phyloP scores from a whole-genome alignment of 2,797 vertebrate genomes.

The Harpagifer antarcticus region DNA sequence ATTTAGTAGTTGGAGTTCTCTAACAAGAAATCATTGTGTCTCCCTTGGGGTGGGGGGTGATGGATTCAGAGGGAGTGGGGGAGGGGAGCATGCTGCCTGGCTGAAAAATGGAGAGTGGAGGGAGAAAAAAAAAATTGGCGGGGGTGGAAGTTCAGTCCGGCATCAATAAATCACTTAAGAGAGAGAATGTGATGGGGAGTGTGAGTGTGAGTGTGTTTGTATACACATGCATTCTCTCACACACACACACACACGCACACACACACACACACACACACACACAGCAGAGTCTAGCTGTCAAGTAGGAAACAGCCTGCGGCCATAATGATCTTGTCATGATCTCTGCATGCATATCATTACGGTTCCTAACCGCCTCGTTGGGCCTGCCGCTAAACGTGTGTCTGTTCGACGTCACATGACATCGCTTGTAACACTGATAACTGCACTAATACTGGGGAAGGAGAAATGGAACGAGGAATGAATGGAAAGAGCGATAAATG shows the following conservation, averaged over 20 bases:
- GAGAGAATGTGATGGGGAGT: slow-evolving; percentile 59
- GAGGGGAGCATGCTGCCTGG: slow-evolving; percentile 51
- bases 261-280: slow-evolving; percentile 8
- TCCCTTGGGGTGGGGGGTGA: slow-evolving; percentile 78
- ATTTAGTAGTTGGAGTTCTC: slow-evolving; percentile 86
- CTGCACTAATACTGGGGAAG: slow-evolving; percentile 50
- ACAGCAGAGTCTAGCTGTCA: slow-evolving; percentile 72
- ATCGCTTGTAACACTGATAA: slow-evolving; percentile 59
- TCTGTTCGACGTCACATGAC: slow-evolving; percentile 39
- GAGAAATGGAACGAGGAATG: slow-evolving; percentile 31
- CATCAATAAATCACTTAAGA: slow-evolving; percentile 85
- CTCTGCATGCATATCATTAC: slow-evolving; percentile 82
- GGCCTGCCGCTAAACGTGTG: slow-evolving; percentile 45
- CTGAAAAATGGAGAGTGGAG: slow-evolving; percentile 69
- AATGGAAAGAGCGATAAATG: slow-evolving; percentile 32
- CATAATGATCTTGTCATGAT: slow-evolving; percentile 83
- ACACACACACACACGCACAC: background rate
- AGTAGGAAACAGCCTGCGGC: slow-evolving; percentile 78
- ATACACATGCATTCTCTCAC: background rate
- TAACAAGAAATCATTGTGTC: slow-evolving; percentile 89
- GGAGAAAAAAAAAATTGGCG: slow-evolving; percentile 59
- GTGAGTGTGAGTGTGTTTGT: slow-evolving; percentile 13
- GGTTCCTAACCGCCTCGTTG: slow-evolving; percentile 67
- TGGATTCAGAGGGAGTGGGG: slow-evolving; percentile 68
- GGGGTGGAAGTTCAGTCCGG: slow-evolving; percentile 75